Base-by-base conservation (phyloP, 1,140 invertebrate species). In the Teleopsis dalmanni region DNA sequence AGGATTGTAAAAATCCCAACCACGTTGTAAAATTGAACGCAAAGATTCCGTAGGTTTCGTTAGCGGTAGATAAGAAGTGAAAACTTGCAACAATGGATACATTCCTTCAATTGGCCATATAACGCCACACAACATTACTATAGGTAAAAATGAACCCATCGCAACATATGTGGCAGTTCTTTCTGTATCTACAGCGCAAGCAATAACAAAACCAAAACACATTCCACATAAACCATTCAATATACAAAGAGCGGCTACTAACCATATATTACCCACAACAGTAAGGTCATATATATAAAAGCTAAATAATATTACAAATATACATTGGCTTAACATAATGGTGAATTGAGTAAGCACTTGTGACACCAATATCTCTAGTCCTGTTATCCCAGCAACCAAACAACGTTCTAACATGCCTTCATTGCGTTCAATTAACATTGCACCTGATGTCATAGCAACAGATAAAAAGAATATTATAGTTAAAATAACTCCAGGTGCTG, bases 381-480 rank as follows among this genome's bases (percentile, higher is more conserved):
- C 78, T 50, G 77, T 79, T 9, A 79, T 81, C 65, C 87, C 88
- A 26, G 87, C 87, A 1, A 95, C 90, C 37, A 91, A 75, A 40
- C 85, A 87, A 52, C 91, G 77, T 63, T 95, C 91, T 40, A 94
- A 62, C 51, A 92, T 81, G n/a, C 91, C 91, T 69, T 93, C 90
- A 53, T 90, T 85, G 53, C 89, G 79, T 66, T 97, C 94, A 27
- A 93, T 80, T 50, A 97, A 81, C 78, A 96, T 85, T 0, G 89
- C 82, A 1, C 91, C 85, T 0, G 92, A 91, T 5, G 92, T 96
- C 38, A 95, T 73, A 26, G 91, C 92, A 2, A 94, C 88, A 1
- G 93, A 91, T 65, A 95, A 79, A 74, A 95, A 95, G 76, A 93
- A 97, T 6, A 94, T 88, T 37, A 96, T 95, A 27, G 91, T 93